Conservation (phyloP, 2,888 invertebrate species). For the Eilema caniola region DNA sequence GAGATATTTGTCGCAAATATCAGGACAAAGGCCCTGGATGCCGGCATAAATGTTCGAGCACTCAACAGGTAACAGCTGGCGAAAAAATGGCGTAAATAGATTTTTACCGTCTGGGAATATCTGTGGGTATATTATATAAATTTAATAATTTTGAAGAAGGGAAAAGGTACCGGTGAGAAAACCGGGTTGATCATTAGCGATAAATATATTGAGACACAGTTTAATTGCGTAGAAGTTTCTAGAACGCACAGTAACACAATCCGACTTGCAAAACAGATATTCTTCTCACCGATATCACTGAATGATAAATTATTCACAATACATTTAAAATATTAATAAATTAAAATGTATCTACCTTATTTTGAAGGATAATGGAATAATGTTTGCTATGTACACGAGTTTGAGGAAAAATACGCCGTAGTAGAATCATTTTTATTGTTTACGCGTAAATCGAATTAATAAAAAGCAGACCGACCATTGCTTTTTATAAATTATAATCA, state of each 20-base stretch:
- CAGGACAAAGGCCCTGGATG: neutral
- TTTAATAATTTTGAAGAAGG: no score
- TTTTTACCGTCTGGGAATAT: neutral
- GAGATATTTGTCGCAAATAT: neutral
- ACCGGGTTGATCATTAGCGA: no score
- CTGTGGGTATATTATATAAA: neutral
- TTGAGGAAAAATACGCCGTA: neutral
- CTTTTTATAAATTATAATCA: neutral
- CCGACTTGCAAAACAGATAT: neutral
- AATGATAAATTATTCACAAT: neutral
- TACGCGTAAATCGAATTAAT: neutral
- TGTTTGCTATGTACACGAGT: neutral
- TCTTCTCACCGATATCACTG: neutral
- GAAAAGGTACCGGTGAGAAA: no score
- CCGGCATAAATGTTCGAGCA: neutral
- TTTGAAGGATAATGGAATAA: neutral
- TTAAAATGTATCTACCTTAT: neutral
- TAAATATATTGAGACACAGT: neutral
- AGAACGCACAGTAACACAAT: neutral
- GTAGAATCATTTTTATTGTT: neutral
- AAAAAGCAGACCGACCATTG: neutral
- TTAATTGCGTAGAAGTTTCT: neutral
- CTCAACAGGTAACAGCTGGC: neutral
- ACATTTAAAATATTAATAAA: neutral
- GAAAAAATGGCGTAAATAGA: neutral